phyloP scores from a whole-genome alignment of 2,888 invertebrate genomes.

The Heteropelma amictum region DNA sequence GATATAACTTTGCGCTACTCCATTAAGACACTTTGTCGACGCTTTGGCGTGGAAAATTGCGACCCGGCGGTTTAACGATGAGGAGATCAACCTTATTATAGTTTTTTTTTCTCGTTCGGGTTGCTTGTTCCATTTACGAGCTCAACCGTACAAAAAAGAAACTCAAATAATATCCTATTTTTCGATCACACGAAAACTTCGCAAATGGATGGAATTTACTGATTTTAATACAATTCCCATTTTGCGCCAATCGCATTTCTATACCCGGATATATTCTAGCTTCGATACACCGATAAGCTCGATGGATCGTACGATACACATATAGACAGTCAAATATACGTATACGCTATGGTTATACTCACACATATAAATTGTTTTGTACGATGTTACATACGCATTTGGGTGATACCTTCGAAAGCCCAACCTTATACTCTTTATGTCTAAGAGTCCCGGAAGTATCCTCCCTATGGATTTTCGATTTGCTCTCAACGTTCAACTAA shows the following conservation, averaged over 20 bases:
- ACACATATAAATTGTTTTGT: not conserved
- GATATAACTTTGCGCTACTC: no score
- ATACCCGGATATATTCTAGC: conserved; percentile 15
- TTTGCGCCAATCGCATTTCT: conserved; percentile 38
- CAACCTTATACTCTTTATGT: not conserved
- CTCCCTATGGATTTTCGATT: not conserved
- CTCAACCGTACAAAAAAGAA: no score
- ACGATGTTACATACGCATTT: conserved; percentile 11
- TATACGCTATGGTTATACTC: no score
- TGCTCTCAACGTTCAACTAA: not conserved
- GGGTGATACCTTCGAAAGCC: conserved; percentile 7
- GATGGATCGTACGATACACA: conserved; percentile 6
- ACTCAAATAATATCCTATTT: no score
- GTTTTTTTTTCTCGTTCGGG: no score
- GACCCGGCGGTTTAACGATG: no score
- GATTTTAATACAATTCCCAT: conserved; percentile 48
- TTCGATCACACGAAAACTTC: not conserved
- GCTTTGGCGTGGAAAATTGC: no score
- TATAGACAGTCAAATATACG: no score
- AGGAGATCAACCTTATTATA: no score
- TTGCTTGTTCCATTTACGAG: no score
- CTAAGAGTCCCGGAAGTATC: conserved; percentile 19
- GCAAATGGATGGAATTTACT: conserved; percentile 40
- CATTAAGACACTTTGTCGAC: no score
- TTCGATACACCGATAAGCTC: conserved; percentile 41